phyloP scores from a whole-genome alignment of 2,888 invertebrate genomes.

The Clostera curtula region DNA sequence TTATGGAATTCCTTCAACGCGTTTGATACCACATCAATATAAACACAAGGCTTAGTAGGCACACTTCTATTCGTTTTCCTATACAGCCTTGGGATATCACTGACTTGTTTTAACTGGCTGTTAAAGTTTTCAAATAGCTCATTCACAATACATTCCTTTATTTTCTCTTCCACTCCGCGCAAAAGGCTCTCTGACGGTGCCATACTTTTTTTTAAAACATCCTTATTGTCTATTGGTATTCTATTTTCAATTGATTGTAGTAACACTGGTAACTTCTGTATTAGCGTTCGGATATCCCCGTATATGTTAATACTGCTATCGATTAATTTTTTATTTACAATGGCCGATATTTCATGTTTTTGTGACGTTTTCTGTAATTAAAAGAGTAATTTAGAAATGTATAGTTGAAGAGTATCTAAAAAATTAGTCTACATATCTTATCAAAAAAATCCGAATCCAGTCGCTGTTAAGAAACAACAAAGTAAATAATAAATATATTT shows the following conservation, averaged over 20 bases:
- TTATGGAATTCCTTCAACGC: slow-evolving; percentile 76
- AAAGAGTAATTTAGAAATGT: slow-evolving; percentile 1
- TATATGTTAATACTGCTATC: slow-evolving; percentile 56
- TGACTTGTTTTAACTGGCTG: slow-evolving; percentile 84
- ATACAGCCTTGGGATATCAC: slow-evolving; percentile 94
- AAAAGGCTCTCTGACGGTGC: slow-evolving; percentile 39
- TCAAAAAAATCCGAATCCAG: not conserved
- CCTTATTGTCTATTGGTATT: slow-evolving; percentile 35
- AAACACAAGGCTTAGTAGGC: slow-evolving; percentile 86
- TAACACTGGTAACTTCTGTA: slow-evolving; percentile 43
- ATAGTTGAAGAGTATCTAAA: no score
- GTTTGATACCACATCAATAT: slow-evolving; percentile 80
- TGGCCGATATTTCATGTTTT: slow-evolving; percentile 41
- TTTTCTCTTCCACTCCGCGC: slow-evolving; percentile 37
- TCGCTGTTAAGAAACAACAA: no score
- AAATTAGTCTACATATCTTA: not conserved
- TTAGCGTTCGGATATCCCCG: slow-evolving; percentile 42
- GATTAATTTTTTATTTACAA: slow-evolving; percentile 49
- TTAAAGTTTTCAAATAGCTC: slow-evolving; percentile 63
- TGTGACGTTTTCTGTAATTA: slow-evolving; percentile 36
- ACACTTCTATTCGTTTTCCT: slow-evolving; percentile 92
- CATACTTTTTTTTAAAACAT: slow-evolving; percentile 41
- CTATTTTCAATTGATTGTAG: slow-evolving; percentile 39
- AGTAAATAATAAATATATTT: no score
- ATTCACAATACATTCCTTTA: slow-evolving; percentile 54